phyloP scores from a whole-genome alignment of 2,888 invertebrate genomes.

The Epistrophe grossulariae region DNA sequence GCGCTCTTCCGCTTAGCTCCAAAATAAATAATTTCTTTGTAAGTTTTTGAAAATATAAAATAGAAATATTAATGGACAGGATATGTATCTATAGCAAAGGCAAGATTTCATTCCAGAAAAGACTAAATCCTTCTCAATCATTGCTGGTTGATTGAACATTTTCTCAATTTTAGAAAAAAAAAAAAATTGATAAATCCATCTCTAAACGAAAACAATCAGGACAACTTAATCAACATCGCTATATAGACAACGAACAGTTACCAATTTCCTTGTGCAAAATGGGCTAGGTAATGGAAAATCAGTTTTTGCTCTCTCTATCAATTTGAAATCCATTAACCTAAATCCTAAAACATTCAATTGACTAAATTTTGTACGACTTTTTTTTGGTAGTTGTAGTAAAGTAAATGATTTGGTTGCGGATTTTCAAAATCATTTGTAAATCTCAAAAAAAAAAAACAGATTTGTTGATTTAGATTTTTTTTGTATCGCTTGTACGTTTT shows the following conservation, averaged over 20 bases:
- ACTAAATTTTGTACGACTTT: background rate
- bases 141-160: slow-evolving; percentile 3
- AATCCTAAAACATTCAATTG: slow-evolving; percentile 12
- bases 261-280: slow-evolving; percentile 9
- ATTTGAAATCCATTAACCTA: slow-evolving; percentile 39
- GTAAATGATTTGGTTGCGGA: background rate
- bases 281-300: background rate
- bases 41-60: background rate
- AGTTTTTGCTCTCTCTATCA: background rate
- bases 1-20: no score
- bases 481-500: no score
- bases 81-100: background rate
- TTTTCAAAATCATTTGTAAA: no score
- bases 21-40: background rate
- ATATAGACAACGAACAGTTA: slow-evolving; percentile 3
- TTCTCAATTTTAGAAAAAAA: slow-evolving; percentile 8
- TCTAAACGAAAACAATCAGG: slow-evolving; percentile 28
- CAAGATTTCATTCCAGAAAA: background rate
- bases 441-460: no score
- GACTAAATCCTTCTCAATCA: background rate
- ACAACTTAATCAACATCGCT: background rate
- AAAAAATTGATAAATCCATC: background rate
- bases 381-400: background rate
- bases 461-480: no score
- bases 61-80: background rate